These are phyloP conservation scores for Drosophila athabasca DNA, from an alignment of 1,140 invertebrate species.

Conservation along the genomic window DNA sequence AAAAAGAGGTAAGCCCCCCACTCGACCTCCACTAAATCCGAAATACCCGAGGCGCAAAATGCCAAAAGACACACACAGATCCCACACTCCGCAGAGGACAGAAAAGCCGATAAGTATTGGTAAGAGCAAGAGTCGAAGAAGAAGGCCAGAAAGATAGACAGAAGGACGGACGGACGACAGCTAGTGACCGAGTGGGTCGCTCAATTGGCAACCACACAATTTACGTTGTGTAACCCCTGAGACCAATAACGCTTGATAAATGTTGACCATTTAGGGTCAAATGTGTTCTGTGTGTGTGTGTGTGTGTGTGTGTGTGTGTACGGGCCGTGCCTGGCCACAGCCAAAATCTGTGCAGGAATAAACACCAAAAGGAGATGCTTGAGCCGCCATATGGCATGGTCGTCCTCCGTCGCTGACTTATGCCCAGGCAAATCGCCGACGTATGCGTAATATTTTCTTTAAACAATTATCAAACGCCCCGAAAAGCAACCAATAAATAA, in stretches of 20 bases:
- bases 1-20: slow-evolving; percentile 71
- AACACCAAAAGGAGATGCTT: slow-evolving; percentile 2
- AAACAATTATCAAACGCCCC: slow-evolving; percentile 80
- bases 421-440: slow-evolving; percentile 64
- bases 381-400: slow-evolving; percentile 41
- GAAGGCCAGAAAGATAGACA: slow-evolving; percentile 1
- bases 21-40: neutral
- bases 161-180: neutral
- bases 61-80: slow-evolving; percentile 43
- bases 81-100: neutral
- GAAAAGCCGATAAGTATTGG: neutral
- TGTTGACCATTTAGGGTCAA: slow-evolving; percentile 81
- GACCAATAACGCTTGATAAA: slow-evolving; percentile 83
- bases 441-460: slow-evolving; percentile 82
- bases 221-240: slow-evolving; percentile 79
- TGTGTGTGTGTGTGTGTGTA: slow-evolving; percentile 17
- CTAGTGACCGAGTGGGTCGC: slow-evolving; percentile 46
- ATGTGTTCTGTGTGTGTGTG: slow-evolving; percentile 54
- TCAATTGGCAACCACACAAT: slow-evolving; percentile 81
- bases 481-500: slow-evolving; percentile 76
- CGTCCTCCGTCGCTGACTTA: slow-evolving; percentile 48
- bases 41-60: neutral
- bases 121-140: too few species aligned
- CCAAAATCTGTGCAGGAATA: slow-evolving; percentile 32
- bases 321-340: slow-evolving; percentile 10